phyloP scores from a whole-genome alignment of 2,888 invertebrate species.

The Embidobia sp. region DNA sequence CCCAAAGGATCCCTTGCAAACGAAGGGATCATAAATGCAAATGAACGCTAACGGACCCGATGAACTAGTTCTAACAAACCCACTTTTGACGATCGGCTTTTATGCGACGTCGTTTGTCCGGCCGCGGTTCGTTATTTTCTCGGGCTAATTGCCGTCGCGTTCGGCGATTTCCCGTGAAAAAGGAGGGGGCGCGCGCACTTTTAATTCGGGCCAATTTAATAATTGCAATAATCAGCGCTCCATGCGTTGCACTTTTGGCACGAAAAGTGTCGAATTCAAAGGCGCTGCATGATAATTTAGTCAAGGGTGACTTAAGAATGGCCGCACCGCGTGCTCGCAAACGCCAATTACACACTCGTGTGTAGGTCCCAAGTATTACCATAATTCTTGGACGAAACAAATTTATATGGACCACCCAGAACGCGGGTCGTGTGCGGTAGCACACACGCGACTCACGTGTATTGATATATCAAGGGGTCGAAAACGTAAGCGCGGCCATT shows the following conservation, averaged over 20 bases:
- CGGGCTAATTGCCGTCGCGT: constrained; percentile 25
- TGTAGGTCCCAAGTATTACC: constrained; percentile 77
- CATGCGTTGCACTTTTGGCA: constrained; percentile 47
- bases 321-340: constrained; percentile 72
- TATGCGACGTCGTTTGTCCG: no score
- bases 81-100: constrained; percentile 34
- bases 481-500: constrained; percentile 64
- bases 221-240: constrained; percentile 46
- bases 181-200: no score
- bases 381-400: constrained; percentile 76
- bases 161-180: no score
- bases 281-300: constrained; percentile 50
- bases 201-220: constrained; percentile 28
- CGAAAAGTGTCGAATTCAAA: constrained; percentile 60
- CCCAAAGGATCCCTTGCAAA: no score
- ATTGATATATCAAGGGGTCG: constrained; percentile 61
- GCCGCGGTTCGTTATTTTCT: no score
- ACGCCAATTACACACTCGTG: constrained; percentile 79
- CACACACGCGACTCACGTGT: constrained; percentile 51
- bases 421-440: constrained; percentile 57
- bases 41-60: constrained; percentile 38
- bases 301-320: constrained; percentile 54
- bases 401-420: constrained; percentile 79
- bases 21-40: constrained; percentile 48
- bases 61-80: constrained; percentile 45